phyloP scores from a whole-genome alignment of 2,888 invertebrate genomes.

The Scaptomyza polygonia region DNA sequence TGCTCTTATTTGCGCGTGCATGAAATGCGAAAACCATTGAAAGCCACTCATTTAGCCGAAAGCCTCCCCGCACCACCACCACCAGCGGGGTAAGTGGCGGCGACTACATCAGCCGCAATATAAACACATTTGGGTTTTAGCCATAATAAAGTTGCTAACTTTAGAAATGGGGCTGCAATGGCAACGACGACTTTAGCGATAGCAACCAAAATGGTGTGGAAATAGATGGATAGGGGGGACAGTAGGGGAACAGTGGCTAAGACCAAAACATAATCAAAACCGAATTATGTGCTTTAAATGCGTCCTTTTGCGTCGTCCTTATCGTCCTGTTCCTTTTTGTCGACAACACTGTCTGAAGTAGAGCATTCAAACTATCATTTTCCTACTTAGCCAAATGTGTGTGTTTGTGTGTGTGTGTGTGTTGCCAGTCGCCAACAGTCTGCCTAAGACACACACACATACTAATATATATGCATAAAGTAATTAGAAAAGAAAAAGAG shows the following conservation, averaged over 20 bases:
- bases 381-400: constrained; percentile 78
- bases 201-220: neutral
- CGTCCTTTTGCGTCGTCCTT: constrained; percentile 66
- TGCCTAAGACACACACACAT: constrained; percentile 31
- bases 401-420: constrained; percentile 43
- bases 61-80: constrained; percentile 5
- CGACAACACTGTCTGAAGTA: constrained; percentile 55
- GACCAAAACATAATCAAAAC: constrained; percentile 80
- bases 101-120: constrained; percentile 69
- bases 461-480: constrained; percentile 60
- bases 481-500: constrained; percentile 78
- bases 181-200: neutral
- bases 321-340: constrained; percentile 47
- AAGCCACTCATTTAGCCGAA: constrained; percentile 62
- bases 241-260: constrained; percentile 28
- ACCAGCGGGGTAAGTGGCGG: constrained; percentile 6
- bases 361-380: constrained; percentile 77
- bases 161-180: constrained; percentile 57
- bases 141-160: constrained; percentile 80
- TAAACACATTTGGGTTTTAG: constrained; percentile 79
- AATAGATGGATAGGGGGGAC: neutral
- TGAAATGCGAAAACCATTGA: constrained; percentile 53
- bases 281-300: constrained; percentile 80
- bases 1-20: constrained; percentile 52
- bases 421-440: constrained; percentile 77